phyloP scores from a whole-genome alignment of 2,888 invertebrate species.

The Euproctis similis region DNA sequence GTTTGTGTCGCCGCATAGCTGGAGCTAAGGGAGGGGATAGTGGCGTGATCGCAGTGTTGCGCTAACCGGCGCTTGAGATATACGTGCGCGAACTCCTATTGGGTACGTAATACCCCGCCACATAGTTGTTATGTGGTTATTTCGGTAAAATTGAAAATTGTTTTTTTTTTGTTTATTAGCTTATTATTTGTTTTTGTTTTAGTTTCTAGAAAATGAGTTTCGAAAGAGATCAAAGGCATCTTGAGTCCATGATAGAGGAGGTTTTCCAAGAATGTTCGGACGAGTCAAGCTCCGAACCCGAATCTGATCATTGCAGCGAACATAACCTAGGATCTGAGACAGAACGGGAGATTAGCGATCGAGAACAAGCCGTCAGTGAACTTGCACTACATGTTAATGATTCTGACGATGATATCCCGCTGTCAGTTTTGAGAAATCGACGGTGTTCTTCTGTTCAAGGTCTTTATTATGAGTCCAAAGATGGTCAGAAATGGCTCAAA shows the following conservation, averaged over 20 bases:
- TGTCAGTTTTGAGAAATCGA: constrained; percentile 1
- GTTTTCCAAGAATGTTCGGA: background rate
- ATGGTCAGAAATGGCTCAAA: constrained; percentile 1
- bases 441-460: background rate
- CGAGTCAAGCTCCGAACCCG: constrained; percentile 1
- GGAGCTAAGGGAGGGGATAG: constrained; percentile 3
- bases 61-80: background rate
- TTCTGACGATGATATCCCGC: constrained; percentile 2
- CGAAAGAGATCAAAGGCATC: background rate
- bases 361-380: no score
- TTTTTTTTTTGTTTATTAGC: constrained; percentile 1
- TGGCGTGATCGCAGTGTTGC: constrained; percentile 7
- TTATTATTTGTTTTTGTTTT: constrained; percentile 1
- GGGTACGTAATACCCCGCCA: constrained; percentile 11
- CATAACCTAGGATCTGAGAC: constrained; percentile 1
- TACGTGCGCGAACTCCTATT: constrained; percentile 3
- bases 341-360: background rate
- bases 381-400: background rate
- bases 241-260: background rate
- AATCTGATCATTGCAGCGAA: constrained; percentile 3
- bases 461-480: constrained; percentile 1
- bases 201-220: background rate
- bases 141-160: background rate
- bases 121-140: constrained; percentile 4
- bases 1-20: background rate